Percentiles rank a stretch among this genome's conserved stretches.
phyloP scores from a whole-genome alignment of 2,888 invertebrate species.

The Eugnorisma glareosa region DNA sequence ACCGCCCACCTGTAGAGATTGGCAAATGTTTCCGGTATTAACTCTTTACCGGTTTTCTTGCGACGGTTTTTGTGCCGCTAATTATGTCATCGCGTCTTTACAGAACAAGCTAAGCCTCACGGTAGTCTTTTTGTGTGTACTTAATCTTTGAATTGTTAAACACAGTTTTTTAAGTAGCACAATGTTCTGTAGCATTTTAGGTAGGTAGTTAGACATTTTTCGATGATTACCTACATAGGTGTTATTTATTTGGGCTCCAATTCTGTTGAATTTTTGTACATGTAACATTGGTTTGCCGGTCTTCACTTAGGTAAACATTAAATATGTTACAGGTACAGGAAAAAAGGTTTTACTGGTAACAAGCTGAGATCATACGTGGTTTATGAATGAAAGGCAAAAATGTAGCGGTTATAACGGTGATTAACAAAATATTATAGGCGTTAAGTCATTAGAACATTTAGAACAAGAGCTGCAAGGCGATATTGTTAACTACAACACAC shows the following conservation, averaged over 20 bases:
- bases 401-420: constrained; percentile 3
- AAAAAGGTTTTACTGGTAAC: constrained; percentile 7
- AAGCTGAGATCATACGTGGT: background rate
- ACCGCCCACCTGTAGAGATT: constrained; percentile 79
- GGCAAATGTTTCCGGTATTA: constrained; percentile 83
- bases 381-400: constrained; percentile 21
- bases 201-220: background rate
- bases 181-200: background rate
- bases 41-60: constrained; percentile 80
- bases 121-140: constrained; percentile 40
- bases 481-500: constrained; percentile 34
- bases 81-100: constrained; percentile 77
- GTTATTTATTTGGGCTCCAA: constrained; percentile 32
- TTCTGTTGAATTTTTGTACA: background rate
- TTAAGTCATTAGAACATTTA: constrained; percentile 51
- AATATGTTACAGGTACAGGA: background rate
- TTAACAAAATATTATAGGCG: constrained; percentile 25
- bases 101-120: constrained; percentile 47
- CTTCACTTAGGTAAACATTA: constrained; percentile 2
- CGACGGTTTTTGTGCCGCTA: constrained; percentile 71
- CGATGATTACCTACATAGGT: background rate
- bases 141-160: constrained; percentile 48
- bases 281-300: background rate
- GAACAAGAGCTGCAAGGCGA: constrained; percentile 26
- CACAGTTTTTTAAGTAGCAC: constrained; percentile 48